phyloP scores from a whole-genome alignment of 2,797 vertebrate species.

The Paguma larvata region DNA sequence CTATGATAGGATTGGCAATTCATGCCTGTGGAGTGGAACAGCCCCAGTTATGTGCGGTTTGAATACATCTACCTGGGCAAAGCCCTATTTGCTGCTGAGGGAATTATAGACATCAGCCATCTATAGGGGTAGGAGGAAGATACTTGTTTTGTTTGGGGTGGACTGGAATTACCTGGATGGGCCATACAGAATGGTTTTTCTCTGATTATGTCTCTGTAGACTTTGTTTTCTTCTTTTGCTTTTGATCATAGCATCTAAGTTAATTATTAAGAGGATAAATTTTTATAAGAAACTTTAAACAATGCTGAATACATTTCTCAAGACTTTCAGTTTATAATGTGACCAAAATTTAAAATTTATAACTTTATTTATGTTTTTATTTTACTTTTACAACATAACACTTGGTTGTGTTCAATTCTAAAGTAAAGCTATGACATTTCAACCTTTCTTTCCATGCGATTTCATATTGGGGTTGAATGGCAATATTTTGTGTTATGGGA shows the following conservation, averaged over 20 bases:
- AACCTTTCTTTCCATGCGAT: not conserved
- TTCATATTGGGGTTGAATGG: not conserved
- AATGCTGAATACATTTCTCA: not conserved
- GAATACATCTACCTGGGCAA: conserved; percentile 21
- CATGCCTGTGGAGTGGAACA: conserved; percentile 46
- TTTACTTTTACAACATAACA: not conserved
- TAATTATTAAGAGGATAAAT: not conserved
- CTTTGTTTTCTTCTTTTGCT: not conserved
- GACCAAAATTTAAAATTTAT: not conserved
- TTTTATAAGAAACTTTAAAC: not conserved
- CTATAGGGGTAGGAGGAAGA: not conserved
- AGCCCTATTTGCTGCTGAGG: conserved; percentile 27
- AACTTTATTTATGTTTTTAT: not conserved
- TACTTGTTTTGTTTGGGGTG: not conserved
- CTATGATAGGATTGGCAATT: conserved; percentile 60
- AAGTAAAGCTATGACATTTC: not conserved
- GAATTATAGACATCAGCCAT: not conserved
- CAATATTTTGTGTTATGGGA: not conserved
- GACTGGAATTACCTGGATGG: not conserved
- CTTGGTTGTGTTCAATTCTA: not conserved
- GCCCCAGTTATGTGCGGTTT: not conserved
- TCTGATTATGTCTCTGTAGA: not conserved
- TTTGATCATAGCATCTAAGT: not conserved
- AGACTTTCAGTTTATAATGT: not conserved
- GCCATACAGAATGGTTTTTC: not conserved